Evolutionary conservation across 1,140 invertebrate genomes (phyloP), one percentile per base, ranked within the genome.

Genomic region (Radopholus similis): DNA sequence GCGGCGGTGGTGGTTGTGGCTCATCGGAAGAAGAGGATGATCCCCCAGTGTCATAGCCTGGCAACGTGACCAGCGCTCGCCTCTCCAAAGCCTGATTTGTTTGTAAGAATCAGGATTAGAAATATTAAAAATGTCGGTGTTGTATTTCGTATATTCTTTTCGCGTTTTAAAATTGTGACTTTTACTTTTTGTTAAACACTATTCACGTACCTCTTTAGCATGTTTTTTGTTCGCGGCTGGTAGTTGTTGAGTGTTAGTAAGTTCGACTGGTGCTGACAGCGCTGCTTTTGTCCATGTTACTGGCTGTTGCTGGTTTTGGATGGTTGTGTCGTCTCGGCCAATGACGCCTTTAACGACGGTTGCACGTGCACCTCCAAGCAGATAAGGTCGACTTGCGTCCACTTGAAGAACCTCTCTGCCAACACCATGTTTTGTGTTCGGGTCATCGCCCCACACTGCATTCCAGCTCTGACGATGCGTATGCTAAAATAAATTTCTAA

Each of bases 401-500:
- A 62, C 40, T 11, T 32, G 26, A 26, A 64, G 63, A 62, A 64
- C 58, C 40, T 64, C 47, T 13, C 4, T 23, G 15, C 54, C 54
- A n/a, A 23, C 21, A 13, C 21, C n/a, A 49, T 6, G n/a, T 18
- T 34, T 56, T 4, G 54, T 26, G 5, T 5, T 49, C 37, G 64
- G 1, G 32, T 32, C 23, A 35, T 70, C 68, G 18, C 47, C 47
- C 68, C 68, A 70, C 21, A 53, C 26, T 40, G 65, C 68, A 42
- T 58, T 70, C 34, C 70, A 64, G 54, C 68, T 70, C n/a, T 55
- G 40, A 23, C 68, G 53, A 35, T 42, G 60, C 26, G 38, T 13
- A 15, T 68, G 15, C 35, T 1, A 2, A 62, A 54, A 4, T 54
- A 34, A 54, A 15, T 15, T 1, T 54, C 51, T 54, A 34, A 34